Evolutionary conservation across 2,797 vertebrate species (phyloP).

Genomic region (Crenichthys baileyi): DNA sequence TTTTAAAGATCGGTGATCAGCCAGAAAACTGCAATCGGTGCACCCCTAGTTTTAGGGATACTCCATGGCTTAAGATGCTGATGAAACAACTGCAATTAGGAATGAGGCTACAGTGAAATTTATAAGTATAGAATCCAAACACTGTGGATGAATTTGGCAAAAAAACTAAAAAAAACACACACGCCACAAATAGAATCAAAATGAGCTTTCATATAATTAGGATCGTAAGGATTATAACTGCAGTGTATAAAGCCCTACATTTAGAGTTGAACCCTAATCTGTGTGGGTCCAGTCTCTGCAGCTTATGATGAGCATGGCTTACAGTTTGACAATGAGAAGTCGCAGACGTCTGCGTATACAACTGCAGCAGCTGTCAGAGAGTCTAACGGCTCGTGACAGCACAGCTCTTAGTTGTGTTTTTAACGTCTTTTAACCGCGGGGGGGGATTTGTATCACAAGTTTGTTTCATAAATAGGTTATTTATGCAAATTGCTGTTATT

Average conservation of each 20-base stretch:
- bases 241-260: not conserved
- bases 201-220: slow-evolving; percentile 24
- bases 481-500: slow-evolving; percentile 70
- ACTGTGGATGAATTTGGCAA: not conserved
- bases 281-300: slow-evolving; percentile 14
- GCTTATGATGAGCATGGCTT: slow-evolving; percentile 52
- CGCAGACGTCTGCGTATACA: slow-evolving; percentile 46
- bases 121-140: not conserved
- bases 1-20: no score
- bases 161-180: not conserved
- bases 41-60: not conserved
- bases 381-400: slow-evolving; percentile 64
- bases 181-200: not conserved
- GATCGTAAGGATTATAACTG: slow-evolving; percentile 34
- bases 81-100: not conserved
- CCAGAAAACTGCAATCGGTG: no score
- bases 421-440: slow-evolving; percentile 48
- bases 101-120: not conserved
- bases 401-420: slow-evolving; percentile 54
- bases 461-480: slow-evolving; percentile 66
- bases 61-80: slow-evolving; percentile 8
- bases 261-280: slow-evolving; percentile 45
- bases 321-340: slow-evolving; percentile 52
- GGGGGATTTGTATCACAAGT: slow-evolving; percentile 58
- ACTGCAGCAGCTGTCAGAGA: slow-evolving; percentile 50